These are phyloP conservation scores for Stichodactyla mertensii DNA, from an alignment of 64 coral and sea anemone genomes.

Conservation along the genomic window DNA sequence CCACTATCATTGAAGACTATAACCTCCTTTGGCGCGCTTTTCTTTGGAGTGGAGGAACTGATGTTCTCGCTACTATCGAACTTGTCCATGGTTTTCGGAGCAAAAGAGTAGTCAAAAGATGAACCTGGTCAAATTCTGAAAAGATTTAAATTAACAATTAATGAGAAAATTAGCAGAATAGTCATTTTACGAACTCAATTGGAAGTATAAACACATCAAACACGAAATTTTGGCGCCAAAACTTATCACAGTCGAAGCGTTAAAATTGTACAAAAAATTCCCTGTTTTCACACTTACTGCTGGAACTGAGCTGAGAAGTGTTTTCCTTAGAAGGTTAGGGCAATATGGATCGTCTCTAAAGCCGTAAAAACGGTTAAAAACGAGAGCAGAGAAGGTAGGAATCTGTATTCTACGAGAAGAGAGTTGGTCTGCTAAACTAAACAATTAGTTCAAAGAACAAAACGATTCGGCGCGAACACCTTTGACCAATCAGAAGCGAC, in stretches of 20 bases:
- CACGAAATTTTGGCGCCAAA: background rate
- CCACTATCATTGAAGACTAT: slow-evolving; percentile 25
- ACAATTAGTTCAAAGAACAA: background rate
- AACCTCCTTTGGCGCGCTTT: slow-evolving; percentile 1
- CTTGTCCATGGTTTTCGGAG: background rate
- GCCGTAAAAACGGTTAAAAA: slow-evolving; percentile 1
- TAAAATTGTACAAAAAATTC: background rate
- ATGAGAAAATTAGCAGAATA: background rate
- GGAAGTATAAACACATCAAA: background rate
- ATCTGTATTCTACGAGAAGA: background rate
- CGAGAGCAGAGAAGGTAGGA: background rate
- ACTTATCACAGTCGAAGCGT: background rate
- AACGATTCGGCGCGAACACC: slow-evolving; percentile 4
- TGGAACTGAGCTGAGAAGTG: background rate
- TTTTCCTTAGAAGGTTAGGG: background rate
- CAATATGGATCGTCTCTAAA: background rate
- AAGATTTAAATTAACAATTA: background rate
- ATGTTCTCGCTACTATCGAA: background rate
- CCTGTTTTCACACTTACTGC: background rate
- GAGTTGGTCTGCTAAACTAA: background rate
- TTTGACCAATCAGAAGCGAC: background rate
- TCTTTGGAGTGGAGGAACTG: background rate
- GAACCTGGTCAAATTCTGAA: background rate
- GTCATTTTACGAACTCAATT: background rate
- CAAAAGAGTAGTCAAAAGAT: background rate